Evolutionary conservation across 2,113 vertebrate species (phyloP).

Genomic region (Nannobrachium achirus): DNA sequence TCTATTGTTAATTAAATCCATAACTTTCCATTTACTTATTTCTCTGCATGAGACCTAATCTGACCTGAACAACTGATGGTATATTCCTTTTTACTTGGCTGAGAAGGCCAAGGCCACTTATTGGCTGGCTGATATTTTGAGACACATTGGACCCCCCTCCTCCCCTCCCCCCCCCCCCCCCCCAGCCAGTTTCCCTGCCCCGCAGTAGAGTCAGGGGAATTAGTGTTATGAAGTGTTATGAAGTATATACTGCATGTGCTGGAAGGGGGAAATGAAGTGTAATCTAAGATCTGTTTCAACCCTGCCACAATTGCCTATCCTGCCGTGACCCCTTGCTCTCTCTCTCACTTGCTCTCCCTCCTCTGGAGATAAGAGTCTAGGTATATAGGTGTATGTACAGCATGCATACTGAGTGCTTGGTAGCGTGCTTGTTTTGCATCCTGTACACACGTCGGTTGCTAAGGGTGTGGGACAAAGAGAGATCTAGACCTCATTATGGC

Average conservation of each 20-base stretch:
- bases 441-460: slow-evolving; percentile 68
- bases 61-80: no score
- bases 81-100: no score
- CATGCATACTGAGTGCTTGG: slow-evolving; percentile 42
- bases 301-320: slow-evolving; percentile 36
- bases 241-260: slow-evolving; percentile 21
- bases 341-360: slow-evolving; percentile 4
- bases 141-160: slow-evolving; percentile 24
- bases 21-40: no score
- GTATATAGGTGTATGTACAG: slow-evolving; percentile 59
- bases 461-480: slow-evolving; percentile 64
- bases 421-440: slow-evolving; percentile 55
- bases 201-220: slow-evolving; percentile 38
- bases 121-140: neutral
- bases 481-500: slow-evolving; percentile 50
- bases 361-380: slow-evolving; percentile 48
- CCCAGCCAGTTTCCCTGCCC: slow-evolving; percentile 36
- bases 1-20: no score
- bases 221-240: slow-evolving; percentile 37
- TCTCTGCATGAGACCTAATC: no score
- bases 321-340: slow-evolving; percentile 42
- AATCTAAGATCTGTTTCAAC: slow-evolving; percentile 56
- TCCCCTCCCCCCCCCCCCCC: neutral
- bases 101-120: neutral
- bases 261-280: slow-evolving; percentile 1